These are phyloP conservation scores for Gandaritis pyraliata DNA, from an alignment of 2,888 invertebrate genomes.

Conservation along the genomic window DNA sequence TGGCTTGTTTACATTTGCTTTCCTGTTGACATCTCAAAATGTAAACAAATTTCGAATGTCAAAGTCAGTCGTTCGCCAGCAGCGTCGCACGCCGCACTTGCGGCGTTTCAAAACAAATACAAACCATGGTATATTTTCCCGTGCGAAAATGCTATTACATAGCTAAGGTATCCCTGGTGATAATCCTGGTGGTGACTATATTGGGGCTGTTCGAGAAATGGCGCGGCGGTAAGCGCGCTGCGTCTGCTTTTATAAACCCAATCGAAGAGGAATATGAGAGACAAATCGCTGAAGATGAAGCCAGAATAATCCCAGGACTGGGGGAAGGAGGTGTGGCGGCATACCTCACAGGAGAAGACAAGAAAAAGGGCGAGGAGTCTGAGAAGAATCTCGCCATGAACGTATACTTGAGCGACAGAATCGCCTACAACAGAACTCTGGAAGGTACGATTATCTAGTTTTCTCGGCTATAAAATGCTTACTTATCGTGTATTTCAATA, in stretches of 20 bases:
- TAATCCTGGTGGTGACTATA: conserved; percentile 65
- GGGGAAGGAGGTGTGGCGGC: conserved; percentile 89
- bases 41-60: conserved; percentile 48
- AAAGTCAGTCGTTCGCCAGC: conserved; percentile 59
- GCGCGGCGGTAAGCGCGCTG: conserved; percentile 69
- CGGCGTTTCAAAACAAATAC: conserved; percentile 37
- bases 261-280: conserved; percentile 69
- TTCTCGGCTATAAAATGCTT: neutral
- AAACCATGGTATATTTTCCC: conserved; percentile 69
- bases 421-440: conserved; percentile 92
- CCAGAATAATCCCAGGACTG: conserved; percentile 86
- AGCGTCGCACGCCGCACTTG: conserved; percentile 46
- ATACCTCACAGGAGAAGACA: conserved; percentile 86
- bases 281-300: conserved; percentile 85
- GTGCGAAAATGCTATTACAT: conserved; percentile 72
- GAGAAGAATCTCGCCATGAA: conserved; percentile 94
- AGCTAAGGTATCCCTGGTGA: conserved; percentile 60
- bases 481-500: neutral
- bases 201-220: conserved; percentile 71
- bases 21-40: conserved; percentile 67
- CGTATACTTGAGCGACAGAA: conserved; percentile 93
- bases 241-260: conserved; percentile 53
- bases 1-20: conserved; percentile 83
- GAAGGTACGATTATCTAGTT: conserved; percentile 68
- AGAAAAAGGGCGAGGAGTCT: conserved; percentile 86